Evolutionary conservation across 1,140 invertebrate species (phyloP), one percentile per base, ranked within the genome.

Genomic region (Cherax destructor): DNA sequence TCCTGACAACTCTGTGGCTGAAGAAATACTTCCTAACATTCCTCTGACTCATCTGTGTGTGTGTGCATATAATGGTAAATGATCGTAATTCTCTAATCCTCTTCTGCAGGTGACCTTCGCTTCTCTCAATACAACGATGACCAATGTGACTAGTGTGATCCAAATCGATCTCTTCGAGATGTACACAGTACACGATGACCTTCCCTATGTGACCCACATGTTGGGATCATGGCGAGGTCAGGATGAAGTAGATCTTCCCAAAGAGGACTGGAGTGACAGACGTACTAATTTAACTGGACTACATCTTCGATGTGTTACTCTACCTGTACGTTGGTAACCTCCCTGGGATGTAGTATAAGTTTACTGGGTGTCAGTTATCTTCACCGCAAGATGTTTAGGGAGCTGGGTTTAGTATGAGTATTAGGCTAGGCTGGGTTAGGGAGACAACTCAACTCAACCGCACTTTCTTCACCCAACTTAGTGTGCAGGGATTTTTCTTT

Each of bases 241-340:
- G 0, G 49, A 52, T 16, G 0, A 1, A 3, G 41, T 90, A 41
- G 56, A 41, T 11, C 18, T 84, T 24, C 50, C 74, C 18, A 61
- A 59, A 56, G 74, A 56, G 13, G 41, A 83, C 49, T 90, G 88
- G 88, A 79, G 81, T 30, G 81, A 90, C 50, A 90, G 88, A 49
- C 65, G 88, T 3, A 78, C 88, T 6, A 90, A 90, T 74, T 72
- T 90, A 11, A 90, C 88, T 0, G 88, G 88, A n/a, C 88, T 90
- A 10, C 88, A 90, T 74, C 88, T 90, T 2, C 21, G 88, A 78
- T 90, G 88, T 47, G 56, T 61, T 21, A 90, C 88, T 13, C 56
- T 85, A 56, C 16, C 65, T 18, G 88, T 90, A 50, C 18, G 86
- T 41, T 65, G 3, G 41, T 84, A 7, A 18, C 13, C 61, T 13